Conservation (phyloP, 23 tunicate genomes). For the Diplosoma virens region DNA sequence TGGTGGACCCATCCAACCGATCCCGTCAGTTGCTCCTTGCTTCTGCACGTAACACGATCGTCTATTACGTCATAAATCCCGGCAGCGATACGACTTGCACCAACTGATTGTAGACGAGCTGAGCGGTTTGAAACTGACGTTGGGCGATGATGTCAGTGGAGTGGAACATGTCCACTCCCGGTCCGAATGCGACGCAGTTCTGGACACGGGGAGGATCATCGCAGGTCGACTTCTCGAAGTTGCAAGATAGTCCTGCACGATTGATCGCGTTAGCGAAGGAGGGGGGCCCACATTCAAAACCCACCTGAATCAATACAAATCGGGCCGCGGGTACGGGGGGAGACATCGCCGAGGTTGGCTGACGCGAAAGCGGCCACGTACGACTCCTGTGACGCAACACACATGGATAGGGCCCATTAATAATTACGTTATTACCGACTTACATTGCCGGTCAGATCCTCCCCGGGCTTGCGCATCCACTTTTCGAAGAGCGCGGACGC, state of each 20-base stretch:
- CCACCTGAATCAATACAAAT: conserved; percentile 82
- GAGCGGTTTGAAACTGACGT: conserved; percentile 65
- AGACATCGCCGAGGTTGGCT: conserved; percentile 95
- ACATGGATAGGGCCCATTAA: not conserved
- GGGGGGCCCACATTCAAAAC: not conserved
- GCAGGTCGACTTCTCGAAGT: conserved; percentile 83
- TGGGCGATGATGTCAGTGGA: conserved; percentile 92
- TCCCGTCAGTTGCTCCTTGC: conserved; percentile 42
- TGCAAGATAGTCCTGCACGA: conserved; percentile 68
- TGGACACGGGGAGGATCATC: conserved; percentile 78
- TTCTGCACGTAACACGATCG: not conserved
- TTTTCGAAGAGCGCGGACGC: conserved; percentile 83
- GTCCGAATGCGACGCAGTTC: conserved; percentile 89
- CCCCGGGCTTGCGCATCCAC: conserved; percentile 54
- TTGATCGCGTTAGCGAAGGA: not conserved
- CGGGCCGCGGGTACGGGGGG: conserved; percentile 91
- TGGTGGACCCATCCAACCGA: conserved; percentile 84
- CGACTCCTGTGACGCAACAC: conserved; percentile 45
- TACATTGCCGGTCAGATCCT: conserved; percentile 57
- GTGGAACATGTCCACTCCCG: conserved; percentile 86
- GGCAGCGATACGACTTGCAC: too few relatives aligned
- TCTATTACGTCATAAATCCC: not conserved
- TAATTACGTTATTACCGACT: not conserved
- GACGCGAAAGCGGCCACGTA: conserved; percentile 94
- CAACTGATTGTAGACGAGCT: conserved; percentile 42